Percentiles rank a stretch among this genome's conserved stretches.
Conservation (phyloP, 2,888 invertebrate species). For the Tigriopus californicus region DNA sequence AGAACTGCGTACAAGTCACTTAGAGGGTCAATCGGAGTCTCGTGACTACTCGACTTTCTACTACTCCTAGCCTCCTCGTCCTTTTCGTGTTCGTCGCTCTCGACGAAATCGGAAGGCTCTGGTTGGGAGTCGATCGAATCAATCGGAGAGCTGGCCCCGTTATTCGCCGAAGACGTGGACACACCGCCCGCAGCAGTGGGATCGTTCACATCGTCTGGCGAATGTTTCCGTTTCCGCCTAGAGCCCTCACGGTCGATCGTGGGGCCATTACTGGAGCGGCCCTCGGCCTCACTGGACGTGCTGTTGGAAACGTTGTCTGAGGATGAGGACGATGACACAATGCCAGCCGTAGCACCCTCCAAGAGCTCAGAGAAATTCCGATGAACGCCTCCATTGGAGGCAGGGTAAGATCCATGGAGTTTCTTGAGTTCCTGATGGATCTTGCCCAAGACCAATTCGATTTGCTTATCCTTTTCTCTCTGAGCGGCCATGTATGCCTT, state of each 20-base stretch:
- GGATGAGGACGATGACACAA: conserved; percentile 12
- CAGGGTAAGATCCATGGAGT: neutral
- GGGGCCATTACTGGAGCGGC: neutral
- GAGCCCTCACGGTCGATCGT: neutral
- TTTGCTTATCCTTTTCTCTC: conserved; percentile 27
- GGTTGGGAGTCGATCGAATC: neutral
- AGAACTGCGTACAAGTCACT: conserved; percentile 24
- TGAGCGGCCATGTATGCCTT: conserved; percentile 26
- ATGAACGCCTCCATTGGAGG: neutral
- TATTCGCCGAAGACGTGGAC: neutral
- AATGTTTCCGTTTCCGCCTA: conserved; percentile 1
- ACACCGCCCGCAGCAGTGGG: neutral
- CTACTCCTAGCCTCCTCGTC: too few relatives aligned
- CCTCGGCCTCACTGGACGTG: neutral
- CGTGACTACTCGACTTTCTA: too few relatives aligned
- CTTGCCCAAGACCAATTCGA: conserved; percentile 19
- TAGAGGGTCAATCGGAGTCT: conserved; percentile 18
- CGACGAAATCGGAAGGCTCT: neutral
- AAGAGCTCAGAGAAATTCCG: conserved; percentile 1
- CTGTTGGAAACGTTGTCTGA: neutral
- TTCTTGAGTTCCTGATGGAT: conserved; percentile 18
- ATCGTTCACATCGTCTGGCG: conserved; percentile 2
- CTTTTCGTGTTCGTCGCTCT: too few relatives aligned
- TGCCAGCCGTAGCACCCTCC: conserved; percentile 16
- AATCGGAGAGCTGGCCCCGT: neutral